phyloP scores from a whole-genome alignment of 2,797 vertebrate species.

The Apodemus agrarius region DNA sequence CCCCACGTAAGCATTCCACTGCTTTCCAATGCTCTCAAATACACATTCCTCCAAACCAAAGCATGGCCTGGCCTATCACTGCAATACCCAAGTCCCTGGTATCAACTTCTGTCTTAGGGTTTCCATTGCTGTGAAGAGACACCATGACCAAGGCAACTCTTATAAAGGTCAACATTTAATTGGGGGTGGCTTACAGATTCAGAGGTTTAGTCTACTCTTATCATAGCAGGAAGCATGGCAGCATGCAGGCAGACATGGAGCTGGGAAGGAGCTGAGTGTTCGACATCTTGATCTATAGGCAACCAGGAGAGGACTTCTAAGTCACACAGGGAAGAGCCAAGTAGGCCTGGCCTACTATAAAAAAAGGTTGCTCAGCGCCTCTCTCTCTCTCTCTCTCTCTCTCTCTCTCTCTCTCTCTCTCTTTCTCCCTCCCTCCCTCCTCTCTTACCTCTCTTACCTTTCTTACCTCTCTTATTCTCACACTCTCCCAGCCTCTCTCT shows the following conservation, averaged over 20 bases:
- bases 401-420: too few species aligned
- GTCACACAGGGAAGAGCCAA: not conserved
- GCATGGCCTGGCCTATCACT: not conserved
- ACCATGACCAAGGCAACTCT: not conserved
- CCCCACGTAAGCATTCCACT: not conserved
- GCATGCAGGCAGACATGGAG: not conserved
- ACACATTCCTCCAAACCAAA: not conserved
- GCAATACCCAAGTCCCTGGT: not conserved
- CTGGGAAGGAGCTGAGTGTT: not conserved
- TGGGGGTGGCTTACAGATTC: not conserved
- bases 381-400: too few species aligned
- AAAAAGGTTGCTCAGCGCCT: too few species aligned
- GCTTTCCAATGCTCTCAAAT: not conserved
- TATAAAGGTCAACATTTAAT: not conserved
- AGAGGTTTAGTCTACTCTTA: not conserved
- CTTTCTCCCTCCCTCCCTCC: too few species aligned
- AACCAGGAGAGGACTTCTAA: not conserved
- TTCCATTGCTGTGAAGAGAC: not conserved
- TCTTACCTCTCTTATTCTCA: too few species aligned
- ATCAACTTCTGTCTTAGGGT: not conserved
- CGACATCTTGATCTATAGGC: not conserved
- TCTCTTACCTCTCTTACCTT: too few species aligned
- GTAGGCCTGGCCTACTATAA: too few species aligned
- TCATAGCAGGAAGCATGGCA: not conserved
- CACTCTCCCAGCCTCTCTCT: too few species aligned